Base-by-base conservation (phyloP, 2,888 invertebrate species). In the Eupithecia pulchellata region DNA sequence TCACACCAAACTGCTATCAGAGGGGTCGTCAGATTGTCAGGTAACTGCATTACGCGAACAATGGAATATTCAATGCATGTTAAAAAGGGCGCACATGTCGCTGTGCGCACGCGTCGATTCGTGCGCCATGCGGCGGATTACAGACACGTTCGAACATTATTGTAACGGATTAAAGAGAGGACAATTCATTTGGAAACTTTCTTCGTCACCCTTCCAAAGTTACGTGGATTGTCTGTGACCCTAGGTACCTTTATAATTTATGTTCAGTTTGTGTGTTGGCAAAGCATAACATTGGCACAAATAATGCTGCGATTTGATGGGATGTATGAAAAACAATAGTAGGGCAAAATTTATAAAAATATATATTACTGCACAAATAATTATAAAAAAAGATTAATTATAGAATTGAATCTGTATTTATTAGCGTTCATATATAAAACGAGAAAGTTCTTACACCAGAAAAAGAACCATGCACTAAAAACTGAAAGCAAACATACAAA, bases 1-100 rank as follows among this genome's bases (percentile, higher is more conserved):
- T 30, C 39, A 61, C 13, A 36, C 8, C 64, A 60, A 17, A 57
- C 30, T 60, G n/a, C 34, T 32, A 34, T 13, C 20, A 3, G 34
- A 61, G 83, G 83, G 81, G 71, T 77, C 82, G 84, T 84, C 79
- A 75, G 69, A 77, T 74, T 79, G 77, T 78, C 82, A 85, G 86
- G 86, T 90, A 89, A 91, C 83, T 85, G 87, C 89, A 92, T 93
- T 92, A 91, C 81, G 79, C 88, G 87, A 85, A 92, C 92, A 92
- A 92, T 91, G 82, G 88, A 86, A 87, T 89, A 89, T 89, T 89
- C 84, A 87, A 89, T 91, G 36, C 89, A 91, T 91, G 91, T 81
- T 89, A 91, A 91, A 88, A 80, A 76, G 77, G 76, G 79, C 82
- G 80, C 91, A 88, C 88, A 88, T 89, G 90, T 82, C 61, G 84